Evolutionary conservation across 2,113 vertebrate genomes (phyloP).

Genomic region (Dermatemys mawii): DNA sequence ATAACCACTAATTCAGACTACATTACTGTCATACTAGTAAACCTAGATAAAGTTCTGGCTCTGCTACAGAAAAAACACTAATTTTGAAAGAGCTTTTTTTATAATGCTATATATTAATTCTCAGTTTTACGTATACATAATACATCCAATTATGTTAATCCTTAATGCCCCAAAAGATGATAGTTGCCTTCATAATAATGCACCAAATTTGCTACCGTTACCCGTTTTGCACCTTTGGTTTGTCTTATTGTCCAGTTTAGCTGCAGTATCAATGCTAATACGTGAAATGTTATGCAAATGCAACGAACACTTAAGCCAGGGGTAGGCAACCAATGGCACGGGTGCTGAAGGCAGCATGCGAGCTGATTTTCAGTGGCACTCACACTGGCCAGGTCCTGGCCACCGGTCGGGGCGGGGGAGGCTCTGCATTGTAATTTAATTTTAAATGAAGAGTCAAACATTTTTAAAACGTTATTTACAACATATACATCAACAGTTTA

Average conservation of each 20-base stretch:
- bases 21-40: not conserved
- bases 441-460: too few relatives aligned
- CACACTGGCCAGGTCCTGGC: too few relatives aligned
- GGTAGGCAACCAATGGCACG: too few relatives aligned
- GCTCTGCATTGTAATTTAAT: too few relatives aligned
- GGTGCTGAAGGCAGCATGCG: too few relatives aligned
- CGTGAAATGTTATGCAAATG: not conserved
- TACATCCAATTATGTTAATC: not conserved
- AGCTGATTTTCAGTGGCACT: too few relatives aligned
- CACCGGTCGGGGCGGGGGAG: too few relatives aligned
- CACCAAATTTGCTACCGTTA: not conserved
- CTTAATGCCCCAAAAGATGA: not conserved
- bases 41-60: not conserved
- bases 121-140: not conserved
- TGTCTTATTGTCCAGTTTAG: not conserved
- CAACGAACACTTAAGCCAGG: not conserved
- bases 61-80: not conserved
- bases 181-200: not conserved
- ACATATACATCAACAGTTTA: too few relatives aligned
- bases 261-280: not conserved
- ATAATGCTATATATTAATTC: not conserved
- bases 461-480: too few relatives aligned
- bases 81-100: not conserved
- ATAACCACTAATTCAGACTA: not conserved
- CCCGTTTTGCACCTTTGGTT: not conserved